Conservation (phyloP, 2,888 invertebrate species). For the Neria commutata region DNA sequence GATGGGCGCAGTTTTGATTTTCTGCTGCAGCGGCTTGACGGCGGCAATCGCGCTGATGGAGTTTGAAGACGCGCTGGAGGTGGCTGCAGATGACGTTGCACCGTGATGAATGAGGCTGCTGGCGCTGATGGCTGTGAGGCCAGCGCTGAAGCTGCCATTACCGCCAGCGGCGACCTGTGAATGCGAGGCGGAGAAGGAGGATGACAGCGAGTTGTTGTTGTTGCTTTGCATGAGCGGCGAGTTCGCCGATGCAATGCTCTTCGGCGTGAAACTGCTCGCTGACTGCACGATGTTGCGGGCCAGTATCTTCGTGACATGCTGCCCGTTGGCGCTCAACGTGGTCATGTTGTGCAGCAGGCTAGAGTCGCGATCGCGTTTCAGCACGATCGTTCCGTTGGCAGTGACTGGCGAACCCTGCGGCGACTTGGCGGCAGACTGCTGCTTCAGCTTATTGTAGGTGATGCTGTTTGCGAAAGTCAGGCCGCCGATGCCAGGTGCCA, state of each 20-base stretch:
- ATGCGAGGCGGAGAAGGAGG: slow-evolving; percentile 21
- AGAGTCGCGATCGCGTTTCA: slow-evolving; percentile 55
- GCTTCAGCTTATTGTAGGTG: slow-evolving; percentile 60
- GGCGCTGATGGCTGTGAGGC: slow-evolving; percentile 18
- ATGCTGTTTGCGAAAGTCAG: slow-evolving; percentile 61
- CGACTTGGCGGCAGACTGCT: slow-evolving; percentile 47
- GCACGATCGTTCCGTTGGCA: slow-evolving; percentile 47
- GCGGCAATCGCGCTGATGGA: slow-evolving; percentile 21
- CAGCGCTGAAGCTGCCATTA: slow-evolving; percentile 27
- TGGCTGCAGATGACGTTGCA: slow-evolving; percentile 32
- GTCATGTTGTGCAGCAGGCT: slow-evolving; percentile 52
- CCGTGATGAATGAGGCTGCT: background rate
- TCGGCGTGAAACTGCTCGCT: slow-evolving; percentile 44
- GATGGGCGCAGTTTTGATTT: slow-evolving; percentile 43
- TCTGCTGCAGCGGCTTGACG: slow-evolving; percentile 50
- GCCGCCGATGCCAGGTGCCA: slow-evolving; percentile 61
- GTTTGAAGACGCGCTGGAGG: slow-evolving; percentile 6
- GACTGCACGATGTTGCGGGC: slow-evolving; percentile 44
- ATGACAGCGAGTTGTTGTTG: slow-evolving; percentile 35
- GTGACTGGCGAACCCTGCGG: slow-evolving; percentile 43
- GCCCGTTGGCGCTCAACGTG: slow-evolving; percentile 37
- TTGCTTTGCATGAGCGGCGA: slow-evolving; percentile 43
- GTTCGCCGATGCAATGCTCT: slow-evolving; percentile 56
- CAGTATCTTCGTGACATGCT: slow-evolving; percentile 41
- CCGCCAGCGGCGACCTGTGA: slow-evolving; percentile 27